Evolutionary conservation across 1,140 invertebrate species (phyloP).

Genomic region (Brachystomella parvula): DNA sequence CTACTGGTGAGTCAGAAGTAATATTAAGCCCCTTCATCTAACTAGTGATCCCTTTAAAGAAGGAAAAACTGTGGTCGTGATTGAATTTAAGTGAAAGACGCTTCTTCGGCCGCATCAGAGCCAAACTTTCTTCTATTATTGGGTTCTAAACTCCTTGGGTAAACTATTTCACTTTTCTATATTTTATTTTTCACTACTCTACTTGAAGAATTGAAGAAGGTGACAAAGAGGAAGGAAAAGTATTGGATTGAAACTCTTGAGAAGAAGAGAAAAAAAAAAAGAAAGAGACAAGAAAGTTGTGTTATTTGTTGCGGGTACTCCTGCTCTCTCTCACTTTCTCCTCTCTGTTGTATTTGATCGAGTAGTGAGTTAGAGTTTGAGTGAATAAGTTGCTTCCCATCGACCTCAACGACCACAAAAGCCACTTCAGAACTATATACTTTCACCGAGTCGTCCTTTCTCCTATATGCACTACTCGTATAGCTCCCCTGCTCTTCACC

Average conservation of each 20-base stretch:
- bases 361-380: slow-evolving; percentile 8
- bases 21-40: too few relatives aligned
- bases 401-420: slow-evolving; percentile 11
- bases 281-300: neutral
- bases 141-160: too few relatives aligned
- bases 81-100: too few relatives aligned
- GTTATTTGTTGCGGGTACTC: neutral
- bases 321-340: slow-evolving; percentile 1
- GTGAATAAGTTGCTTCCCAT: slow-evolving; percentile 12
- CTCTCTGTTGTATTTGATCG: slow-evolving; percentile 2
- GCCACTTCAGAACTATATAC: neutral
- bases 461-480: neutral
- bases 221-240: neutral
- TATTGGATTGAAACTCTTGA: neutral
- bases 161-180: too few relatives aligned
- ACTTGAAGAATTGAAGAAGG: too few relatives aligned
- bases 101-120: too few relatives aligned
- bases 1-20: too few relatives aligned
- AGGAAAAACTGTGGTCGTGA: too few relatives aligned
- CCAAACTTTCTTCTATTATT: too few relatives aligned
- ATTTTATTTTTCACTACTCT: too few relatives aligned
- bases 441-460: neutral
- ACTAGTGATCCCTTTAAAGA: too few relatives aligned
- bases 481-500: neutral
- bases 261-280: neutral